phyloP scores from a whole-genome alignment of 2,113 vertebrate species.

The Ptilorrhoa leucosticta region DNA sequence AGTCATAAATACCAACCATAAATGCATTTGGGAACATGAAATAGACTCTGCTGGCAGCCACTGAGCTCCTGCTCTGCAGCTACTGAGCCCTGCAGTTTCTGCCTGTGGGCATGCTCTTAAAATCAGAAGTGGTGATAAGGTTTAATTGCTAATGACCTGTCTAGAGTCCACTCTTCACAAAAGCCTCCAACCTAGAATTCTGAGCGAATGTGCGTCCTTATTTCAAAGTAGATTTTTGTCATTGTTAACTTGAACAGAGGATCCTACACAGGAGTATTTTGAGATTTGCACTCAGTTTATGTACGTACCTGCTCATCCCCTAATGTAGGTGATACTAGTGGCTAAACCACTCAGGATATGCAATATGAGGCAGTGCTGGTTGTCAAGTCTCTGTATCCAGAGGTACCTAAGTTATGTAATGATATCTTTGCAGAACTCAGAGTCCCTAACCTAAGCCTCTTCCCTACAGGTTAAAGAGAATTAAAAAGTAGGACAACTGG shows the following conservation, averaged over 20 bases:
- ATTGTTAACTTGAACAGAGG: not conserved
- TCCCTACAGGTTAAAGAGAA: not conserved
- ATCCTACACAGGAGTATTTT: not conserved
- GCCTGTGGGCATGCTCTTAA: not conserved
- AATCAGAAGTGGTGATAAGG: not conserved
- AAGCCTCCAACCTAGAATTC: not conserved
- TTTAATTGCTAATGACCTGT: not conserved
- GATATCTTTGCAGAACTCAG: not conserved
- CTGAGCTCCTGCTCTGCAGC: not conserved
- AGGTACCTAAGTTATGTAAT: not conserved
- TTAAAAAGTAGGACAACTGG: not conserved
- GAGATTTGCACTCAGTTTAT: not conserved
- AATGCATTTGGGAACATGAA: not conserved
- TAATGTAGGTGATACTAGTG: not conserved
- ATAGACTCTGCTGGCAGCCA: not conserved
- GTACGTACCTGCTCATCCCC: not conserved
- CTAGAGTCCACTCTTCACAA: not conserved
- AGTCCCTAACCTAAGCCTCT: not conserved
- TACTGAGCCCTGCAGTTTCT: not conserved
- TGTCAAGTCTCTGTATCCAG: too few species aligned
- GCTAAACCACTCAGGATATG: fast-evolving
- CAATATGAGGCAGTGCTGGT: not conserved
- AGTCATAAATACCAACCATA: not conserved
- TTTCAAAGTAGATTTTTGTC: not conserved
- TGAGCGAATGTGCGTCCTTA: not conserved